Evolutionary conservation across 2,888 invertebrate genomes (phyloP), one percentile per base, ranked within the genome.

Genomic region (Pachliopta kotzebuea): DNA sequence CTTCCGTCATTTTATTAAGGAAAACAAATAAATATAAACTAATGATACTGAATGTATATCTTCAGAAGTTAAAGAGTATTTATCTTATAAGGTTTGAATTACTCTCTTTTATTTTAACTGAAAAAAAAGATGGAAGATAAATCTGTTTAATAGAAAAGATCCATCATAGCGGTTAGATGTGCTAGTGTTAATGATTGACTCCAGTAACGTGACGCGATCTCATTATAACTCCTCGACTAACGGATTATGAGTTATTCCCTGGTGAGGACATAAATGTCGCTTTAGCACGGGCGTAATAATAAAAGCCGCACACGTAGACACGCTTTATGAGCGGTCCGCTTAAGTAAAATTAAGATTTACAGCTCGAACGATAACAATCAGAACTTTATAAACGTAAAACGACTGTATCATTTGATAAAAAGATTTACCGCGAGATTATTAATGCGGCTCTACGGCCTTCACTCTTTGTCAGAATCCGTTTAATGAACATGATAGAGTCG

Each of bases 401-500:
- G 55, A 50, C 31, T 58, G 24, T 49, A 59, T 29, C 50, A 50
- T 54, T 59, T 56, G 63, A 37, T 49, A 50, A 45, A 53, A 53
- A 60, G 63, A 60, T 60, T 56, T 64, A 56, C 50, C 45, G 23
- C 37, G 37, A 18, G 58, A 29, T 17, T 24, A 45, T 11, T 64
- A 56, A 64, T 60, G 60, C 53, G 42, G 6, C 45, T 42, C 52
- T 56, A 56, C 56, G 21, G 23, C 56, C 56, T 56, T 56, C 37
- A 60, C 24, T 55, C 50, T 60, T 37, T 52, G 52, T 31, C 50
- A 56, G 52, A 60, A 60, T 65, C 64, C 59, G 64, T 65, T 60
- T 64, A 64, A 64, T 59, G 50, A 60, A 60, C 63, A 64, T 50
- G 60, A 59, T 64, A 37, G 63, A 64, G 59, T 37, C 63, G 59